A percentile compares a stretch with the other conserved stretches of the same genome.
These are phyloP conservation scores for Pachyrhynchus sulphureomaculatus DNA, from an alignment of 1,140 invertebrate genomes.

Conservation along the genomic window DNA sequence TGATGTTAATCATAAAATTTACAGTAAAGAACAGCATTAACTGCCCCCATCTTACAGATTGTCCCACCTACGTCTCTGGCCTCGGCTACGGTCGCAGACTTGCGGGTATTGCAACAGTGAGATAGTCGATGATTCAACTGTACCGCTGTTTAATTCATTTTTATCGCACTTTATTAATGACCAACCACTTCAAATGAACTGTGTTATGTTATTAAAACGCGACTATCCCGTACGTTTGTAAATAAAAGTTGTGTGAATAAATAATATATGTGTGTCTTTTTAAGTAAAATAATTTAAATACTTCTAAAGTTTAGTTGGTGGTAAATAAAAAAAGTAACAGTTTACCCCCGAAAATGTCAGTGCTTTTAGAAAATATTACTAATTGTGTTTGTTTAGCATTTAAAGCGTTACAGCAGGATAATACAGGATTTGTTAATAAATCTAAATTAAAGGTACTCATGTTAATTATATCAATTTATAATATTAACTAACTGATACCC, in stretches of 20 bases:
- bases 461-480: no score
- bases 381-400: slow-evolving; percentile 79
- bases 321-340: neutral
- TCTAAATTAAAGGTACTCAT: slow-evolving; percentile 79
- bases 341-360: slow-evolving; percentile 56
- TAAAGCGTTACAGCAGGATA: slow-evolving; percentile 63
- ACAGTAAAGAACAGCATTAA: no score
- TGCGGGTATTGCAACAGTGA: slow-evolving; percentile 1
- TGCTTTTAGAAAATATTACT: slow-evolving; percentile 66
- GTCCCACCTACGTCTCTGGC: slow-evolving; percentile 1
- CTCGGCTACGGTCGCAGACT: neutral
- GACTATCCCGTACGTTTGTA: no score
- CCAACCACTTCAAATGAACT: no score
- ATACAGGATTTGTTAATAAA: slow-evolving; percentile 64
- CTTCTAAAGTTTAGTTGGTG: no score
- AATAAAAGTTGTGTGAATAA: no score
- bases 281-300: no score
- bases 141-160: slow-evolving; percentile 8
- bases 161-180: slow-evolving; percentile 17
- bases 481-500: no score
- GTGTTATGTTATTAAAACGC: no score
- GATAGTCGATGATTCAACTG: slow-evolving; percentile 6
- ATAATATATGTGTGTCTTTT: no score
- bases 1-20: no score
- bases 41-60: no score